Percentiles rank a stretch among this genome's conserved stretches.
Evolutionary conservation across 2,113 vertebrate species (phyloP).

Genomic region (Siniperca chuatsi): DNA sequence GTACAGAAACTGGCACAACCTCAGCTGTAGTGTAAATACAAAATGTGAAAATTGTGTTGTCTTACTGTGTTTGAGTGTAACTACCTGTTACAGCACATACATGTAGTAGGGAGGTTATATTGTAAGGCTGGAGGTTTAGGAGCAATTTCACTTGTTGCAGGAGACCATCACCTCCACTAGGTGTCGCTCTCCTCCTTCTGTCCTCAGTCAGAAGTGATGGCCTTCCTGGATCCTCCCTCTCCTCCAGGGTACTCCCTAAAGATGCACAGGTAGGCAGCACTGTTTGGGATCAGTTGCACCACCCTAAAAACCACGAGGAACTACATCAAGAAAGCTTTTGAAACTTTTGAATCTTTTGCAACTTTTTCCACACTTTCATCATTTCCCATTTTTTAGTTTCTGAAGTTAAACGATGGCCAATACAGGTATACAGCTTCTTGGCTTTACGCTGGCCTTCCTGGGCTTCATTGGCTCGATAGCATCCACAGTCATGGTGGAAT

Average conservation of each 20-base stretch:
- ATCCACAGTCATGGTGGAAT: constrained; percentile 92
- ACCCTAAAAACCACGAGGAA: constrained; percentile 8
- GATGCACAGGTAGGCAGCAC: constrained; percentile 49
- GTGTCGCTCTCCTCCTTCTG: constrained; percentile 37
- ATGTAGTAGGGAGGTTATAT: background rate
- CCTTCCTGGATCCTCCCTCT: constrained; percentile 62
- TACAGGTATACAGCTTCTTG: constrained; percentile 90
- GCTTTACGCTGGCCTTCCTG: constrained; percentile 89
- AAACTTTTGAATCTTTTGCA: background rate
- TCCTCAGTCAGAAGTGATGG: background rate
- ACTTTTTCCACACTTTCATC: background rate
- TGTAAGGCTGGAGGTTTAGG: background rate
- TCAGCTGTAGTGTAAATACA: background rate
- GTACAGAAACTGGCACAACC: background rate
- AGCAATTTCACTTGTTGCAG: background rate
- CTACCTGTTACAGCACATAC: no score
- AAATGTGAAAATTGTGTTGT: background rate
- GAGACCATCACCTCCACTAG: constrained; percentile 43
- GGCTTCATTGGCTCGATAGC: constrained; percentile 90
- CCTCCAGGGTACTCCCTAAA: constrained; percentile 36
- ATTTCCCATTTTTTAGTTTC: background rate
- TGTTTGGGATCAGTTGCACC: constrained; percentile 4
- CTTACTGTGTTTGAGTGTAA: background rate
- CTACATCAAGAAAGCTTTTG: background rate
- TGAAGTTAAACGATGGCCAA: constrained; percentile 86